Evolutionary conservation across 2,888 invertebrate genomes (phyloP), one percentile per base, ranked within the genome.

Genomic region (Pristionchus entomophagus): DNA sequence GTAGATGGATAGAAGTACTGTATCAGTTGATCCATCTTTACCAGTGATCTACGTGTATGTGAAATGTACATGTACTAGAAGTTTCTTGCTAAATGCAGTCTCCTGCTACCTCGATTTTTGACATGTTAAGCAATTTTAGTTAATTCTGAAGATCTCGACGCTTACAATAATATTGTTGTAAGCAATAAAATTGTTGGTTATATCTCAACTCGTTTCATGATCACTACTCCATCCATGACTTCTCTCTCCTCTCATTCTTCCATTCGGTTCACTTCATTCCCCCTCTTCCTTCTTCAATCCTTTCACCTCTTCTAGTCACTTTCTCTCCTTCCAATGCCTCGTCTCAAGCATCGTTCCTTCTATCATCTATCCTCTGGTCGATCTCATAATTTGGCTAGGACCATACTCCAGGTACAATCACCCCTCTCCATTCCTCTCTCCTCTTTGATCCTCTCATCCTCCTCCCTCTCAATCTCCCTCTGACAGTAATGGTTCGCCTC

Each of bases 241-340:
- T 35, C 41, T 41, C 22, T 4, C 69, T 29, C 41, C 29, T 29
- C 35, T 45, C 10, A 73, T 45, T 41, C 73, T 45, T 14, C 45
- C 45, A 6, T 45, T 45, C 73, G 73, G 73, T 73, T 73, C 73
- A 73, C 73, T 73, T n/a, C 41, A 73, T 45, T 73, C 41, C 26
- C 41, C 35, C 41, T 22, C 73, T n/a, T 45, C 73, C 73, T 69
- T 10, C 2, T 35, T 3, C 19, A n/a, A 19, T 65, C 35, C 65
- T 29, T 10, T 29, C 14, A 5, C 22, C 29, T 26, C 59, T 59
- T n/a, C 56, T 51, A 19, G 51, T 51, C 12, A 17, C n/a, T 56
- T 29, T 2, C 10, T 29, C n/a, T 59, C 65, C 56, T n/a, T 26
- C 56, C 56, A n/a, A 65, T 65, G 65, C 38, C 65, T 29, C 59